Evolutionary conservation across 2,113 vertebrate species (phyloP).

Genomic region (Takifugu bimaculatus): DNA sequence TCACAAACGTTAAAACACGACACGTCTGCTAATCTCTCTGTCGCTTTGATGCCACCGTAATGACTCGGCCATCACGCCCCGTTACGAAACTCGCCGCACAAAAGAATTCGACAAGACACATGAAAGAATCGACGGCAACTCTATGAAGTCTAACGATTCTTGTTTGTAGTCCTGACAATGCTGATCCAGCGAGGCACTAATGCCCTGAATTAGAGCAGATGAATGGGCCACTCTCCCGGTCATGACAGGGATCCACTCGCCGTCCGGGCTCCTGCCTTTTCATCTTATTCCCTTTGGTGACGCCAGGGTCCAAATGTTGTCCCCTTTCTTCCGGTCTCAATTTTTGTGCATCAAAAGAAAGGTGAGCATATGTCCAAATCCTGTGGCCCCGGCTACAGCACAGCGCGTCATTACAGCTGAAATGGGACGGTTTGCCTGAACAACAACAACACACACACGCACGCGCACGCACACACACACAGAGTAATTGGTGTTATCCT

Average conservation of each 20-base stretch:
- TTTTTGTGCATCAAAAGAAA: conserved; percentile 96
- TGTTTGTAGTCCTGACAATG: conserved; percentile 72
- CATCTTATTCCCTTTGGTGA: conserved; percentile 85
- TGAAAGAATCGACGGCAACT: conserved; percentile 58
- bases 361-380: conserved; percentile 85
- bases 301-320: conserved; percentile 78
- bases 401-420: conserved; percentile 70
- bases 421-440: conserved; percentile 41
- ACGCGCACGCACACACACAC: conserved; percentile 12
- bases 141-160: conserved; percentile 68
- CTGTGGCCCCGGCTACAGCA: conserved; percentile 57
- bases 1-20: conserved; percentile 17
- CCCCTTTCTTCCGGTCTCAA: conserved; percentile 83
- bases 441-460: not conserved
- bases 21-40: conserved; percentile 1
- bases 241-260: conserved; percentile 78
- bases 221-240: conserved; percentile 78
- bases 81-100: conserved; percentile 53
- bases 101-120: conserved; percentile 61
- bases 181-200: conserved; percentile 76
- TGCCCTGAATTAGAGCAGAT: conserved; percentile 81
- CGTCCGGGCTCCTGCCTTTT: conserved; percentile 84
- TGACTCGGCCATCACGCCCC: conserved; percentile 37
- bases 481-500: conserved; percentile 86
- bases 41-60: conserved; percentile 41